Percentiles rank a stretch among this genome's conserved stretches.
Evolutionary conservation across 2,113 vertebrate genomes (phyloP).

Genomic region (Cathartes aura): DNA sequence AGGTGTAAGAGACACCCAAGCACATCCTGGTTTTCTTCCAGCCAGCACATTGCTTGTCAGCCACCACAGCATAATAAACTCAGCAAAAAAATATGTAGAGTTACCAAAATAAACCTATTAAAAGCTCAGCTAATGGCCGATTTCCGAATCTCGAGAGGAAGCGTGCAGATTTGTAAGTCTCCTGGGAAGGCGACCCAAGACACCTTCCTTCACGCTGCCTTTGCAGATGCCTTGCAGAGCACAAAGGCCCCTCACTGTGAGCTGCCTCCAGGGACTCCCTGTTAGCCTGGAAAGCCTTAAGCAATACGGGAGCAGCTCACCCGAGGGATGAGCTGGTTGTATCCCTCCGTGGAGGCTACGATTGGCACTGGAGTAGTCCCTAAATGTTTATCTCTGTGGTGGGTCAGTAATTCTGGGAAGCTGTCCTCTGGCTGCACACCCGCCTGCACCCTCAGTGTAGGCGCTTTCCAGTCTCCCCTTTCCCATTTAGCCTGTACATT

Average conservation of each 20-base stretch:
- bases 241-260: rapidly evolving
- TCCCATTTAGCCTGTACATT: not conserved
- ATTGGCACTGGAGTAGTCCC: not conserved
- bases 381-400: rapidly evolving
- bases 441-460: not conserved
- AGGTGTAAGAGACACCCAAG: not conserved
- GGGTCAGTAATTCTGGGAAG: not conserved
- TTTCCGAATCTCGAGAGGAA: not conserved
- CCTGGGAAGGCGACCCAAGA: rapidly evolving
- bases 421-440: not conserved
- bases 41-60: not conserved
- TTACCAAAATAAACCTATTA: not conserved
- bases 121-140: not conserved
- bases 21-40: not conserved
- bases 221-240: not conserved
- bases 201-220: not conserved
- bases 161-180: not conserved
- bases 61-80: not conserved
- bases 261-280: not conserved
- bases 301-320: not conserved
- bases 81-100: not conserved
- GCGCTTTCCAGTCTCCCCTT: not conserved
- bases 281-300: not conserved
- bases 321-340: not conserved
- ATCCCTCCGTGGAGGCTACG: rapidly evolving